Percentiles rank a stretch among this genome's conserved stretches.
phyloP scores from a whole-genome alignment of 2,888 invertebrate species.

The Laothoe populi region DNA sequence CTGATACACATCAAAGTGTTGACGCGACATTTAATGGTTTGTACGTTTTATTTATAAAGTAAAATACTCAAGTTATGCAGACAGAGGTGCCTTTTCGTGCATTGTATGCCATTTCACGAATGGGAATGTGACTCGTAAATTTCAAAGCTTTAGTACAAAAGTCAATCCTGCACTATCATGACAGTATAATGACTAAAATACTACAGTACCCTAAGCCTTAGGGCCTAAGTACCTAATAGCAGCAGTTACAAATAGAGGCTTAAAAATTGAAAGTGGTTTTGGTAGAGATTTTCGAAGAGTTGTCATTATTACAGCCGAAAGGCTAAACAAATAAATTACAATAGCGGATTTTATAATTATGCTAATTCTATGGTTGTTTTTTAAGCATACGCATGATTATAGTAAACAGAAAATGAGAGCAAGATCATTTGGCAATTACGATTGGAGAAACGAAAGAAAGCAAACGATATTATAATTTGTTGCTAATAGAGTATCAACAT shows the following conservation, averaged over 20 bases:
- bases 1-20: conserved; percentile 17
- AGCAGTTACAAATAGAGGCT: no score
- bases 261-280: no score
- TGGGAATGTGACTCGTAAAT: not conserved
- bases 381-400: not conserved
- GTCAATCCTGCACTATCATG: no score
- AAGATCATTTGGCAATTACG: conserved; percentile 11
- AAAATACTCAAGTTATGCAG: conserved; percentile 12
- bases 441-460: conserved; percentile 7
- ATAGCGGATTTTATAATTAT: not conserved
- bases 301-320: no score
- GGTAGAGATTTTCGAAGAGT: no score
- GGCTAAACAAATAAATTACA: not conserved
- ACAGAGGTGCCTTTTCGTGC: conserved; percentile 7
- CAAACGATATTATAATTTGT: conserved; percentile 13
- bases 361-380: not conserved
- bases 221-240: no score
- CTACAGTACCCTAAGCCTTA: no score
- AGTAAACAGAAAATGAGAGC: conserved; percentile 8
- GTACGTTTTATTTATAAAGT: conserved; percentile 18
- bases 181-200: no score
- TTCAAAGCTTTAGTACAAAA: not conserved
- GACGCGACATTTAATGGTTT: conserved; percentile 4
- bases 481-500: not conserved
- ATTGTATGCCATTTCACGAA: not conserved